Evolutionary conservation across 2,113 vertebrate species (phyloP).

Genomic region (Stegostoma tigrinum): DNA sequence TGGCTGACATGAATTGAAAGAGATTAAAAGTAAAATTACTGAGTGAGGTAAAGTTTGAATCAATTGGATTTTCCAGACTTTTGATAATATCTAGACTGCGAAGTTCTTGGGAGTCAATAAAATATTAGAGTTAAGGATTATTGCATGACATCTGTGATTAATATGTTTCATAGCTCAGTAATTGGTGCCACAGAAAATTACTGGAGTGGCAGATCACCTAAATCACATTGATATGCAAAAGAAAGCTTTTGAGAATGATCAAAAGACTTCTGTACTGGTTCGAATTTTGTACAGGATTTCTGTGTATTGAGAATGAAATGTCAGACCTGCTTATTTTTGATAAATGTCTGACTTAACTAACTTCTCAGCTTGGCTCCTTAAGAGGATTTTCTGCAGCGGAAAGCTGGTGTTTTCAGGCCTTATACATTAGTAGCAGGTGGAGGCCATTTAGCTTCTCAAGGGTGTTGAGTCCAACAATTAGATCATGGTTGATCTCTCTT

Average conservation of each 20-base stretch:
- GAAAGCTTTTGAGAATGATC: not conserved
- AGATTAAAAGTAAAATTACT: not conserved
- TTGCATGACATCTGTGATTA: not conserved
- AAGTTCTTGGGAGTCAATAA: not conserved
- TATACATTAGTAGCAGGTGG: not conserved
- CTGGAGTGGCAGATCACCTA: not conserved
- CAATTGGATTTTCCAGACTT: not conserved
- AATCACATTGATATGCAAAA: not conserved
- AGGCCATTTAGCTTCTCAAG: not conserved
- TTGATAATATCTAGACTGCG: not conserved
- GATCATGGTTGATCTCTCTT: not conserved
- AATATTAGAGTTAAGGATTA: not conserved
- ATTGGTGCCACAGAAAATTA: not conserved
- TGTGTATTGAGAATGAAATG: not conserved
- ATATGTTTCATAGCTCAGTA: not conserved
- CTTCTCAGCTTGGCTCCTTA: not conserved
- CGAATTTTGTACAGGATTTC: not conserved
- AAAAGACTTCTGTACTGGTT: not conserved
- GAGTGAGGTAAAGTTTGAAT: not conserved
- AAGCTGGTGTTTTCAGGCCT: not conserved
- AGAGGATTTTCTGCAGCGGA: not conserved
- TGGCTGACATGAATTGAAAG: not conserved
- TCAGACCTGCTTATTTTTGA: not conserved
- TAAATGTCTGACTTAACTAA: not conserved
- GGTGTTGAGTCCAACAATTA: not conserved